Percentiles rank a stretch among this genome's conserved stretches.
Evolutionary conservation across 2,797 vertebrate genomes (phyloP).

Genomic region (Rhabdomys pumilio): DNA sequence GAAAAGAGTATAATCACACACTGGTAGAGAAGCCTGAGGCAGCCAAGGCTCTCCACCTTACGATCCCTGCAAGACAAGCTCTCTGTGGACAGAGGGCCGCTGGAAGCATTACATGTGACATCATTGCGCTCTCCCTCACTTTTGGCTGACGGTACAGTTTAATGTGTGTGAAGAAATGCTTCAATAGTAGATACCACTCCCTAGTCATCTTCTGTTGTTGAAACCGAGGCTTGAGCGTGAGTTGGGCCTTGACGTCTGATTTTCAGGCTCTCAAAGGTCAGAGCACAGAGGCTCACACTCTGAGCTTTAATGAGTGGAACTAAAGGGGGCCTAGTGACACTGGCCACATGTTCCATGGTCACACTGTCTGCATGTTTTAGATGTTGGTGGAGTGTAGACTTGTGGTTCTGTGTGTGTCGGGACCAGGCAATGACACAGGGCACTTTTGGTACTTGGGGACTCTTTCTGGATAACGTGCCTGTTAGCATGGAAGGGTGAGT

Average conservation of each 20-base stretch:
- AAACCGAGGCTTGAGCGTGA: not conserved
- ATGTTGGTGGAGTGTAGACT: no score
- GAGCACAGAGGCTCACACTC: not conserved
- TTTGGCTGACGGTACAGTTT: not conserved
- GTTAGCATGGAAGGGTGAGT: not conserved
- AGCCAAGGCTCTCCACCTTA: not conserved
- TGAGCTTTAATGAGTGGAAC: not conserved
- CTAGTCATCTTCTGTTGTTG: not conserved
- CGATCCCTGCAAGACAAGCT: not conserved
- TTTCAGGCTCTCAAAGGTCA: not conserved
- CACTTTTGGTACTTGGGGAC: not conserved
- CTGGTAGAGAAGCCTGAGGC: not conserved
- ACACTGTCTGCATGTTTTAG: rapidly evolving
- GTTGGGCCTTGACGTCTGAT: not conserved
- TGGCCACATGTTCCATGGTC: not conserved
- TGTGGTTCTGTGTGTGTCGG: not conserved
- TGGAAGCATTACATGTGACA: not conserved
- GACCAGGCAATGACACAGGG: not conserved
- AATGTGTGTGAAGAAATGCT: not conserved
- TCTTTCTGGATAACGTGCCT: not conserved
- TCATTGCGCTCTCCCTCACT: not conserved
- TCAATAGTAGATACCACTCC: no score
- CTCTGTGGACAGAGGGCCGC: not conserved
- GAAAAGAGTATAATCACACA: not conserved
- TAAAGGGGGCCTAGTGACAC: rapidly evolving